Base-by-base conservation (phyloP, 2,797 vertebrate species). In the Picus viridis region DNA sequence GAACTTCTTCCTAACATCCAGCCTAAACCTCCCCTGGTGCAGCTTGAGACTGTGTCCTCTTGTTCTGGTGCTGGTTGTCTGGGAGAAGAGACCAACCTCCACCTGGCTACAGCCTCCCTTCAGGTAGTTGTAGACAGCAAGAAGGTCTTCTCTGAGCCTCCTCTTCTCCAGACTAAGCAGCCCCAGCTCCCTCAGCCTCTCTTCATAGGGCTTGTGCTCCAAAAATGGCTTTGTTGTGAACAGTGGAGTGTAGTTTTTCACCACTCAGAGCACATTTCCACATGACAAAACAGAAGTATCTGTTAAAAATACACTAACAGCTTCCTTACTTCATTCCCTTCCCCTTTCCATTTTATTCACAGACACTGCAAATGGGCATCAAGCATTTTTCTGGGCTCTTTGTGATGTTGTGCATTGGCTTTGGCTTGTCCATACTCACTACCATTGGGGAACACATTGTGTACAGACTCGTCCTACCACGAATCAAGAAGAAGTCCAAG, bases 291-390 rank as follows among this genome's bases (percentile, higher is more conserved):
- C 3, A 43, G 41, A 71, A 72, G 13, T 30, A 39, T 51, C 26
- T 72, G 9, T 72, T 90, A 63, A 65, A 84, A 84, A 68, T 58
- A 64, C 29, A 30, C 24, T 41, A 23, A 57, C 14, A 51, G 54
- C 6, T 15, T 86, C 51, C 7, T 15, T 88, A 27, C 68, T 94
- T 72, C 29, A 18, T 77, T 80, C 68, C 77, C 57, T 39, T 77
- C 16, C 3, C 13, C 18, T 80, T 93, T 74, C 64, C 29, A 84
- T 70, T 95, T 93, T 92, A 63, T 80, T 84, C 78, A 68, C 95
- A 99, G 99, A 99, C 99, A 5, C 97, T 99, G 94, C 99, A 99
- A 97, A 99, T 99, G 99, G 99, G 99, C 30, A 99, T 99, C 95
- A 99, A 98, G 91, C 99, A 99, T 95, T 99, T 99, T 97, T 99